These are phyloP conservation scores for Cephalopterus ornatus DNA, from an alignment of 2,113 vertebrate species.

Conservation along the genomic window DNA sequence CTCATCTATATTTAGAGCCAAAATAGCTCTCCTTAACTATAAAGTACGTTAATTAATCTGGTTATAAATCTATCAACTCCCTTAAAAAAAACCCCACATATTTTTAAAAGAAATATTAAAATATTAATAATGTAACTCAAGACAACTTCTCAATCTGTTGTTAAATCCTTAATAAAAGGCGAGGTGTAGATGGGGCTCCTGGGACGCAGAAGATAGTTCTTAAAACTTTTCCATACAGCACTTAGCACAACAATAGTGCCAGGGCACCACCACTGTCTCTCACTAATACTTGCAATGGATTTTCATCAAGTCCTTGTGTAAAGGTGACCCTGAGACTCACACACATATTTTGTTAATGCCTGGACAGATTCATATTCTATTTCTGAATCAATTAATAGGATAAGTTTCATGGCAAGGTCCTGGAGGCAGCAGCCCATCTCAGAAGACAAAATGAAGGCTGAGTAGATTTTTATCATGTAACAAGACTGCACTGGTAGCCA, in stretches of 20 bases:
- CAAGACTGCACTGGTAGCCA: background rate
- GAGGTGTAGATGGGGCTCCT: background rate
- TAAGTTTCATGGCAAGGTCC: background rate
- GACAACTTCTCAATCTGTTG: background rate
- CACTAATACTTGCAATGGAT: background rate
- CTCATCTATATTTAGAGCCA: background rate
- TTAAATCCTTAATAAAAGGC: background rate
- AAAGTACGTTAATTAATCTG: background rate
- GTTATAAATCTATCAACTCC: background rate
- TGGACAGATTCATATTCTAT: background rate
- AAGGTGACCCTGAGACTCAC: background rate
- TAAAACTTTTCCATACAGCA: background rate
- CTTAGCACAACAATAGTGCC: background rate
- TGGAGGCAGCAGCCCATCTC: background rate
- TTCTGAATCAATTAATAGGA: background rate
- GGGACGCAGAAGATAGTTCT: background rate
- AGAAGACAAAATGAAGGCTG: background rate
- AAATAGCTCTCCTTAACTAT: background rate
- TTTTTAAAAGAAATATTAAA: background rate
- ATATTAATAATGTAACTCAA: background rate
- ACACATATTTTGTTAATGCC: background rate
- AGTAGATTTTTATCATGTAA: constrained; percentile 15
- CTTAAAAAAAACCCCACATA: background rate
- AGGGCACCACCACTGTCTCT: background rate
- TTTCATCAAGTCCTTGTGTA: background rate